Evolutionary conservation across 2,888 invertebrate species (phyloP).

Genomic region (Drosophila mayaguana): DNA sequence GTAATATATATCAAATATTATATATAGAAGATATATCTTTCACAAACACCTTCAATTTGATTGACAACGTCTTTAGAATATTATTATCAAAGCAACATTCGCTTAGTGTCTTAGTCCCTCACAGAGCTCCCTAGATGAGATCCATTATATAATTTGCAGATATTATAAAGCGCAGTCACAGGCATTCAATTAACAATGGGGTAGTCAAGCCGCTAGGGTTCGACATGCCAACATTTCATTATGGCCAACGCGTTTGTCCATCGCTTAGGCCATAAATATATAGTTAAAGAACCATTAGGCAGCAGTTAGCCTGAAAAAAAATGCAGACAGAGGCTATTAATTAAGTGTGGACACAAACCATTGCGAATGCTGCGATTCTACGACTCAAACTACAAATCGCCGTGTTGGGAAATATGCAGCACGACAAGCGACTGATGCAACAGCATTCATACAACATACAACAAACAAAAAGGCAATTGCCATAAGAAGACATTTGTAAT

Average conservation of each 20-base stretch:
- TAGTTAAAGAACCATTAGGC: conserved; percentile 64
- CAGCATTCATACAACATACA: not conserved
- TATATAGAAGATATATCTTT: too few species aligned
- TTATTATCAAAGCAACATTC: too few species aligned
- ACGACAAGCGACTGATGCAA: conserved; percentile 13
- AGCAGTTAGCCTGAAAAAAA: conserved; percentile 67
- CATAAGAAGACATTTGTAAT: conserved; percentile 80
- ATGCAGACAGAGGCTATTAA: conserved; percentile 77
- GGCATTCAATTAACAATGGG: conserved; percentile 56
- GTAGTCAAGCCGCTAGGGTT: conserved; percentile 16
- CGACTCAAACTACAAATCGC: conserved; percentile 46
- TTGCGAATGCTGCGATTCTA: conserved; percentile 12
- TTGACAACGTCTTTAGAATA: too few species aligned
- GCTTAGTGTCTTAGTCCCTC: too few species aligned
- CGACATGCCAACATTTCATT: conserved; percentile 32
- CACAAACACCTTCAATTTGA: too few species aligned
- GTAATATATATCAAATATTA: too few species aligned
- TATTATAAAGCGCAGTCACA: conserved; percentile 9
- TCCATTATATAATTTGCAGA: not conserved
- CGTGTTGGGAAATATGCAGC: conserved; percentile 53
- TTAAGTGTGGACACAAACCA: conserved; percentile 65
- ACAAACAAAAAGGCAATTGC: conserved; percentile 46
- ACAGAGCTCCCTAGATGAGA: not conserved
- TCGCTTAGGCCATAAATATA: conserved; percentile 47
- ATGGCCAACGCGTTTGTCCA: conserved; percentile 20